Percentiles rank a stretch among this genome's conserved stretches.
These are phyloP conservation scores for Colletes latitarsis DNA, from an alignment of 1,140 invertebrate genomes.

Conservation along the genomic window DNA sequence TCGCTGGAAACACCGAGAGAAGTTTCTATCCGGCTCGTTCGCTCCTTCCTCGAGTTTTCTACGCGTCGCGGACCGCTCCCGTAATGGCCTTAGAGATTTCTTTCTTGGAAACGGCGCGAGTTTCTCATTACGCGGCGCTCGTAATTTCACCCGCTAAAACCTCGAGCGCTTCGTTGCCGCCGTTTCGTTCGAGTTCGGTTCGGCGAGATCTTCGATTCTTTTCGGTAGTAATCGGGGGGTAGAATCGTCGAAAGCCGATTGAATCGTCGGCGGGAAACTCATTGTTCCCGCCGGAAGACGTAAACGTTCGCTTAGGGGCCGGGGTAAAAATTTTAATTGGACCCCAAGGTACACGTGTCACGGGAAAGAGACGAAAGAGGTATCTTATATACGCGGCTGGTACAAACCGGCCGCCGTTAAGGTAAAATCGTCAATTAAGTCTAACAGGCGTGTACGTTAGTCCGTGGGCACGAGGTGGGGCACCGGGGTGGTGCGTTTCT, in stretches of 20 bases:
- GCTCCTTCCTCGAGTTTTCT: constrained; percentile 32
- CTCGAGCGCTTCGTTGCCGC: no score
- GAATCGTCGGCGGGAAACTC: neutral
- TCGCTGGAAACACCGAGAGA: neutral
- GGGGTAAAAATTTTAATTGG: constrained; percentile 13
- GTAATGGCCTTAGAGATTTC: constrained; percentile 75
- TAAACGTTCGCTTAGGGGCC: neutral
- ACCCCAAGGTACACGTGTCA: neutral
- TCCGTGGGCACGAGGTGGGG: neutral
- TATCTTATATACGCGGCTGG: neutral
- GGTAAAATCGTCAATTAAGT: constrained; percentile 40
- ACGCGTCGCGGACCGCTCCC: constrained; percentile 48
- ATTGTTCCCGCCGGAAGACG: neutral
- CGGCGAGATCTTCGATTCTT: no score
- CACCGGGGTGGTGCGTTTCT: neutral
- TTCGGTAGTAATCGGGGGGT: no score
- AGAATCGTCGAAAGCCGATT: neutral
- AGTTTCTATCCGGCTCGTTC: constrained; percentile 19
- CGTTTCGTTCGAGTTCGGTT: neutral
- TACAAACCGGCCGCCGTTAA: constrained; percentile 5
- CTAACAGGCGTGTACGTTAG: constrained; percentile 12
- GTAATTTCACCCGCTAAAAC: constrained; percentile 39
- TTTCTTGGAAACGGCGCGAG: constrained; percentile 72
- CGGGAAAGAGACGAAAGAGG: neutral
- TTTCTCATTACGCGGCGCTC: constrained; percentile 67